Base-by-base conservation (phyloP, 2,888 invertebrate species). In the Philopedon plagiatum region DNA sequence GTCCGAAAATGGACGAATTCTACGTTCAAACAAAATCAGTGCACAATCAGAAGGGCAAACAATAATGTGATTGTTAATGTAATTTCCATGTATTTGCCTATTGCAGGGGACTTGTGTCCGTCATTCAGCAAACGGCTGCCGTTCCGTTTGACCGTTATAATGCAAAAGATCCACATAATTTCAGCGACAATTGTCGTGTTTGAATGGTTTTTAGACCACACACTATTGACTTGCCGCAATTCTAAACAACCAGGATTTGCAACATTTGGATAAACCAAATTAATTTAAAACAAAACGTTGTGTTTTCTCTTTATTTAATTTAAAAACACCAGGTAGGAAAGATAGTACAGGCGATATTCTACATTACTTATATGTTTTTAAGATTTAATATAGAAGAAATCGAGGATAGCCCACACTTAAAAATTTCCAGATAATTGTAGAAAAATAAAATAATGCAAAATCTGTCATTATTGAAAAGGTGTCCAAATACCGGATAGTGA, bases 61-160 rank as follows among this genome's bases (percentile, higher is more conserved):
- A 85, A 83, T 83, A 83, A 83, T 85, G 82, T 84, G 84, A 85
- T 84, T 85, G 84, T 82, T 85, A 85, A 85, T 84, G 83, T 80
- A 84, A 85, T 85, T 85, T 84, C 83, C 83, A 83, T 83, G 83
- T 84, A 84, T 85, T 84, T 83, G 83, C 81, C 82, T 83, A 82
- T 83, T 81, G 81, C 79, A 82, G 81, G 80, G 82, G 77, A 76
- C 77, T 76, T 75, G 75, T 78, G 81, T 79, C 80, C 81, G 80
- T 80, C 80, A 78, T 78, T 79, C 79, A 78, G 79, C 78, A 81
- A 83, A 81, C 80, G 80, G 74, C 76, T 74, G 67, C 76, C 74
- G 65, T 77, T 74, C 78, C 79, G 76, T 76, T 77, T 79, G 81
- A 81, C 81, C 82, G 81, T 79, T 77, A 82, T 83, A 83, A 83